Evolutionary conservation across 2,113 vertebrate genomes (phyloP).

Genomic region (Perccottus glenii): DNA sequence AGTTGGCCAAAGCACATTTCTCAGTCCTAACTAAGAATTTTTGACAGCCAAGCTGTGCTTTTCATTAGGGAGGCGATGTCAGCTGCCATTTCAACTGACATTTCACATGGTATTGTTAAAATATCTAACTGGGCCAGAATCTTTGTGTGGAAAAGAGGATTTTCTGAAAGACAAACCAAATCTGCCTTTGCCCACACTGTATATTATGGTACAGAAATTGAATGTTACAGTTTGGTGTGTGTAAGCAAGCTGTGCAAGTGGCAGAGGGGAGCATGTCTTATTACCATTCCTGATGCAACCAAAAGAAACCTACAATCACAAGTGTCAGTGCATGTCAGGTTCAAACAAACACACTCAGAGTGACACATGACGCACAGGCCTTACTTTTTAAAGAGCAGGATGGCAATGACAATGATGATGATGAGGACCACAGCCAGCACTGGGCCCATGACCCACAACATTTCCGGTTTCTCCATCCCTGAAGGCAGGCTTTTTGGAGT

Average conservation of each 20-base stretch:
- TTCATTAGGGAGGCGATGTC: conserved; percentile 55
- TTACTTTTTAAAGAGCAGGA: conserved; percentile 98
- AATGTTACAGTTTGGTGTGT: conserved; percentile 46
- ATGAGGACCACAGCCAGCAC: conserved; percentile 96
- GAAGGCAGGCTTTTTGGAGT: conserved; percentile 67
- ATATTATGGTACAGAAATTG: conserved; percentile 31
- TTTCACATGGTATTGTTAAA: conserved; percentile 47
- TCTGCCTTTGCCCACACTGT: conserved; percentile 21
- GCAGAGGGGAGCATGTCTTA: conserved; percentile 44
- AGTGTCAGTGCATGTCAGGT: conserved; percentile 28
- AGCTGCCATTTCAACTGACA: conserved; percentile 64
- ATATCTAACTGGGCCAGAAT: conserved; percentile 41
- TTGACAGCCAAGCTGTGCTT: conserved; percentile 63
- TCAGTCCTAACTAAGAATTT: conserved; percentile 55
- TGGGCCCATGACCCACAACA: conserved; percentile 98
- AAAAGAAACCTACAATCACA: conserved; percentile 56
- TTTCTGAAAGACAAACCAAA: conserved; percentile 53
- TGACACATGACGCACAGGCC: conserved; percentile 14
- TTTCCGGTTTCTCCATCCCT: conserved; percentile 90
- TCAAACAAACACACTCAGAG: conserved; percentile 24
- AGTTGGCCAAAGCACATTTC: conserved; percentile 51
- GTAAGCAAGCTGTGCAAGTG: conserved; percentile 44
- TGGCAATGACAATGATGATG: conserved; percentile 96
- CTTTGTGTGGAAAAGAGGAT: conserved; percentile 25
- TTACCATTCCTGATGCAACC: conserved; percentile 73